Conservation (phyloP, 92 coral and sea anemone genomes). For the Epizoanthus illoricatus region DNA sequence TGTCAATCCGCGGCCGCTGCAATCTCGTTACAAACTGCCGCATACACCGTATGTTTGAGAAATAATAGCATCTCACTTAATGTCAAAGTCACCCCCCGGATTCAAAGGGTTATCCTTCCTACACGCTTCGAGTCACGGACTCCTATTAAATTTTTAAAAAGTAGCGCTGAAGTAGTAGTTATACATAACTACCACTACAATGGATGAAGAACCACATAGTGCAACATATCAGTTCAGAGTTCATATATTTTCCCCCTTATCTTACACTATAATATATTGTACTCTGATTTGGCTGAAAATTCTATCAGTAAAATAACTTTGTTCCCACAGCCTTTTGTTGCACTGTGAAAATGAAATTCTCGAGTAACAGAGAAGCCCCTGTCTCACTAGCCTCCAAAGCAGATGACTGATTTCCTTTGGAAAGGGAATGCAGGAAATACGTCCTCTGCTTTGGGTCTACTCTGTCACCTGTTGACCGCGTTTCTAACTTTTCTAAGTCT, state of each 20-base stretch:
- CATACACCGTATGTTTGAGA: too few species aligned
- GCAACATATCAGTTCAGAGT: not conserved
- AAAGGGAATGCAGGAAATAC: not conserved
- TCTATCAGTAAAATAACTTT: not conserved
- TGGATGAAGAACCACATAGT: not conserved
- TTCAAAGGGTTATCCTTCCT: too few species aligned
- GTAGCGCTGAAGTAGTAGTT: not conserved
- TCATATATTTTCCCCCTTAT: not conserved
- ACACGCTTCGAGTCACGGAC: too few species aligned
- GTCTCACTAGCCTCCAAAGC: too few species aligned
- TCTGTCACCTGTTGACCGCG: not conserved
- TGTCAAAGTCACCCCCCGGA: too few species aligned
- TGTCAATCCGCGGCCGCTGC: too few species aligned
- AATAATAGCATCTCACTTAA: too few species aligned
- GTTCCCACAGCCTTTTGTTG: not conserved
- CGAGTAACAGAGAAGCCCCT: not conserved
- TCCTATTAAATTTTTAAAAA: too few species aligned
- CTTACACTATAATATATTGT: not conserved
- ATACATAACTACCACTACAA: not conserved
- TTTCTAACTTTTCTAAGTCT: not conserved
- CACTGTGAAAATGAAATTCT: not conserved
- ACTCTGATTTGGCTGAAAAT: not conserved
- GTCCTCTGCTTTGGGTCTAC: too few species aligned
- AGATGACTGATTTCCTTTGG: too few species aligned
- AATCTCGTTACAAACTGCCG: too few species aligned